Evolutionary conservation across 2,797 vertebrate genomes (phyloP).

Genomic region (Bufotes viridis): DNA sequence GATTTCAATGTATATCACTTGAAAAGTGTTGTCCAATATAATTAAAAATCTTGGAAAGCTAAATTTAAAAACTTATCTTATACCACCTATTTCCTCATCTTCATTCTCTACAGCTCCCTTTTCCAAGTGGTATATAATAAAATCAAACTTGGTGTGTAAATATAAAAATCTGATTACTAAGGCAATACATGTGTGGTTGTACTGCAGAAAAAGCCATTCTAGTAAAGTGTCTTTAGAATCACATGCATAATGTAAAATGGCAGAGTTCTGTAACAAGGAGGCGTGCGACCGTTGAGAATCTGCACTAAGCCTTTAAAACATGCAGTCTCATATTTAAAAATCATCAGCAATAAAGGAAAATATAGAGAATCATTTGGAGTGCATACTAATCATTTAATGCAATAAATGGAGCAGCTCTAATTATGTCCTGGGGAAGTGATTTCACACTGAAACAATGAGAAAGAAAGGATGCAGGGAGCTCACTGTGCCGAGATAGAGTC

Average conservation of each 20-base stretch:
- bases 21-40: no score
- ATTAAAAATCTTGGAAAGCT: no score
- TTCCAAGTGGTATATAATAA: neutral
- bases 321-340: constrained; percentile 78
- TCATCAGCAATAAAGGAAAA: constrained; percentile 83
- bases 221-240: neutral
- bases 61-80: no score
- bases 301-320: constrained; percentile 33
- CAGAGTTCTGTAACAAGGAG: constrained; percentile 26
- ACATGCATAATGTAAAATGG: constrained; percentile 13
- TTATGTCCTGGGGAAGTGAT: constrained; percentile 85
- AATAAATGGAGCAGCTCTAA: constrained; percentile 87
- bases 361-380: constrained; percentile 83
- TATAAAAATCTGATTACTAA: neutral
- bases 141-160: neutral
- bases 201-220: neutral
- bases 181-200: neutral
- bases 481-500: constrained; percentile 4
- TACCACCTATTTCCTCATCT: no score
- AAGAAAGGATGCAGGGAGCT: constrained; percentile 77
- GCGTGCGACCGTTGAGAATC: neutral
- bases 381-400: constrained; percentile 84
- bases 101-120: no score
- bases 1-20: neutral
- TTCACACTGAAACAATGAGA: constrained; percentile 85